Evolutionary conservation across 2,888 invertebrate genomes (phyloP), one percentile per base, ranked within the genome.

Genomic region (Crematogaster levior): DNA sequence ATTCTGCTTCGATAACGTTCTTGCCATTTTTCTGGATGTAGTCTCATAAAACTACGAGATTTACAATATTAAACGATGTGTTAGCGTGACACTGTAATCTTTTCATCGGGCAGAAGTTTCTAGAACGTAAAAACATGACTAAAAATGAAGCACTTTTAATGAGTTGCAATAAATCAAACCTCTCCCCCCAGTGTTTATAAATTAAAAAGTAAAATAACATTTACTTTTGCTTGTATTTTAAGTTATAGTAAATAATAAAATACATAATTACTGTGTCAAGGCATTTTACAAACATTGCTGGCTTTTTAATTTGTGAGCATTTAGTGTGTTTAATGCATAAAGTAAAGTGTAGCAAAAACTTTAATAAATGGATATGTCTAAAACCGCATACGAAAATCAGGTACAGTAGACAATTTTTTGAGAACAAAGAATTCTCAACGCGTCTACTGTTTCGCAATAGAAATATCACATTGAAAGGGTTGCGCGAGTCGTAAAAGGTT

Each of bases 381-480:
- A 72, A 56, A 37, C n/a, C 3, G n/a, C n/a, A 6, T 18, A 46
- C 30, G n/a, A 30, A 30, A 48, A n/a, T 53, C 12, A 18, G 12
- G 0, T 53, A 4, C 4, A 53, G 24, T 15, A 12, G 9, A 40
- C 1, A 1, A 2, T 24, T 15, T 56, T 51, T 34, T 5, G 12
- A 15, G 21, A 43, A 60, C 30, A 60, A 73, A 60, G 18, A 73
- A 24, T 46, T 60, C 43, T 60, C 21, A 43, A 9, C 30, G 21
- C 30, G 12, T 58, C 18, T 12, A 40, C 34, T 7, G n/a, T 73
- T 27, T 30, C 18, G 60, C 10, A 21, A 73, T 30, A 15, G 46
- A 60, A 46, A 60, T 73, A 60, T 73, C 43, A 46, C 34, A 18
- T 18, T 68, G 77, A 66, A 77, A 66, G 77, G 66, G 66, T 56